Conservation (phyloP, 1,140 invertebrate species). For the Bombus confusus region DNA sequence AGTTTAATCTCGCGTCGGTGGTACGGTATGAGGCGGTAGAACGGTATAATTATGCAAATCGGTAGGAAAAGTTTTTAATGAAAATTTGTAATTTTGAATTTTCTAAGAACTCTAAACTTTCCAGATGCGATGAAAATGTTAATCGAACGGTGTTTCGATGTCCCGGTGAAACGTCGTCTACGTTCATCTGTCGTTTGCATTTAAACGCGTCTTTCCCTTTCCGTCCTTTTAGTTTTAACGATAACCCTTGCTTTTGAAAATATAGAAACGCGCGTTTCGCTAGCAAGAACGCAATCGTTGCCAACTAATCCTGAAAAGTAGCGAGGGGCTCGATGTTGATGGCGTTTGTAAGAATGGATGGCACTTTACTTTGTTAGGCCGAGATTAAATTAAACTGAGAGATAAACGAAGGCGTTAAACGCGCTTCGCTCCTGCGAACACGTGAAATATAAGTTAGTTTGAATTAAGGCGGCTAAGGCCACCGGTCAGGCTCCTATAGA, state of each 20-base stretch:
- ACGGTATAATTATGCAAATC: conserved; percentile 69
- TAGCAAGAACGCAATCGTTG: not conserved
- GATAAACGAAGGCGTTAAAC: conserved; percentile 66
- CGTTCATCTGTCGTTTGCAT: conserved; percentile 60
- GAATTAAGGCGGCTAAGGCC: conserved; percentile 61
- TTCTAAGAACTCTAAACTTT: conserved; percentile 63
- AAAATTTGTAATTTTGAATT: conserved; percentile 76
- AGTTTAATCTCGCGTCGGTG: conserved; percentile 4
- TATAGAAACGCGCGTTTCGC: not conserved
- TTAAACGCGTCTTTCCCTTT: conserved; percentile 50
- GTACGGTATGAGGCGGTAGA: not conserved
- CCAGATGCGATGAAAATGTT: conserved; percentile 71
- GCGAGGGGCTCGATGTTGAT: not conserved
- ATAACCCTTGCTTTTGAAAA: not conserved
- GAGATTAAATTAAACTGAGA: conserved; percentile 74
- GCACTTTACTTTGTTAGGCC: conserved; percentile 59
- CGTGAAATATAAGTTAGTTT: conserved; percentile 73
- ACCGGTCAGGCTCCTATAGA: conserved; percentile 36
- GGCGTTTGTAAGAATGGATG: conserved; percentile 68
- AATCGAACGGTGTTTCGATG: conserved; percentile 65
- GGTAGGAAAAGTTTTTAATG: conserved; percentile 74
- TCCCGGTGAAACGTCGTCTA: conserved; percentile 1
- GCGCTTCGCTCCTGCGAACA: conserved; percentile 47
- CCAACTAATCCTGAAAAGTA: not conserved
- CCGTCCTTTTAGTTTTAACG: not conserved